These are phyloP conservation scores for Drosophila gunungcola DNA, from an alignment of 1,140 invertebrate species.

Conservation along the genomic window DNA sequence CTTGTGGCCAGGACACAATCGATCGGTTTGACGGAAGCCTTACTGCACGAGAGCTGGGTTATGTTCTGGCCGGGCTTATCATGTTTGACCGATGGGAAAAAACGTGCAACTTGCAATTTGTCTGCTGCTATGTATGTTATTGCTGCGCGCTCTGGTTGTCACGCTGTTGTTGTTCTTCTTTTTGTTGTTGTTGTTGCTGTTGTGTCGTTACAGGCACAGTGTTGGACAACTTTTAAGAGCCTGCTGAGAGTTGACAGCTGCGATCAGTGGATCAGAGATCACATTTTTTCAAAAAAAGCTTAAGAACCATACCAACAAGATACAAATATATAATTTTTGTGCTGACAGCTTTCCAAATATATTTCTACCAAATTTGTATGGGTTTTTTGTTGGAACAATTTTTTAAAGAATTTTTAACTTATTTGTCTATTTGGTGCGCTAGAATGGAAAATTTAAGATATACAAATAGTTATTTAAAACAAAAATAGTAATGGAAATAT, in stretches of 20 bases:
- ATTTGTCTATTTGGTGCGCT: too few relatives aligned
- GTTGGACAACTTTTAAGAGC: slow-evolving; percentile 5
- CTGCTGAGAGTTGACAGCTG: slow-evolving; percentile 7
- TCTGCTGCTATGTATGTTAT: slow-evolving; percentile 43
- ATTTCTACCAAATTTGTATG: too few relatives aligned
- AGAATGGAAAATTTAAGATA: too few relatives aligned
- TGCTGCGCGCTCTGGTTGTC: slow-evolving; percentile 17
- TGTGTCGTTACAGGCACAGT: slow-evolving; percentile 31
- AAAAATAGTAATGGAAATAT: too few relatives aligned
- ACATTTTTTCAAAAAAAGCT: not conserved
- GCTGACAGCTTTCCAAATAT: too few relatives aligned
- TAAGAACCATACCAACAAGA: not conserved
- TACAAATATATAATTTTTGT: too few relatives aligned
- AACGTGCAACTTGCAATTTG: slow-evolving; percentile 70
- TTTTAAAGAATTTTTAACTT: too few relatives aligned
- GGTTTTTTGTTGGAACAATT: too few relatives aligned
- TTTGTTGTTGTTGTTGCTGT: slow-evolving; percentile 16
- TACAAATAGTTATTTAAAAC: too few relatives aligned
- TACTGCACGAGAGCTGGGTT: slow-evolving; percentile 20
- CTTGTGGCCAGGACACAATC: slow-evolving; percentile 8
- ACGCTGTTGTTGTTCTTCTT: not conserved
- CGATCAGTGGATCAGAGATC: slow-evolving; percentile 1
- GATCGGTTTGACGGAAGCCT: slow-evolving; percentile 23
- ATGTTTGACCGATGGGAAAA: slow-evolving; percentile 48
- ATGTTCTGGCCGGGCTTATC: slow-evolving; percentile 63